Evolutionary conservation across 2,888 invertebrate genomes (phyloP), one percentile per base, ranked within the genome.

Genomic region (Philonicus albiceps): DNA sequence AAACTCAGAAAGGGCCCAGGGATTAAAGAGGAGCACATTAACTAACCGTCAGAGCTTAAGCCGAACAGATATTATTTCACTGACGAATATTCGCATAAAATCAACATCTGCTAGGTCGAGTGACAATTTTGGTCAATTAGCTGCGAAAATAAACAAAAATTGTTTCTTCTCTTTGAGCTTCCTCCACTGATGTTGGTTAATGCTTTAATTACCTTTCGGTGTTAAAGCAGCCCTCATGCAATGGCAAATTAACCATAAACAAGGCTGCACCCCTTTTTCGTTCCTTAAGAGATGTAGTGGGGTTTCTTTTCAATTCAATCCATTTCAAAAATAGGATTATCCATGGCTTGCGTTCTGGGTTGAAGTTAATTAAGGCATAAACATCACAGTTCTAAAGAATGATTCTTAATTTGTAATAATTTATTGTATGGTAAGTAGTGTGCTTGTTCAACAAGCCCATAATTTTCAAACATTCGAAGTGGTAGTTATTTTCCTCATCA

Each of bases 71-170:
- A 64, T 55, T n/a, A 53, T 64, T 30, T 37, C 72, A 16, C 34
- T 34, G 34, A 31, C 30, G 74, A 22, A 27, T 85, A 53, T 80
- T 80, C 72, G 6, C 74, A 53, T 80, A 85, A 72, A 80, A 87
- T 74, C 43, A 87, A 87, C 87, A 87, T 87, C 86, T 87, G 87
- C 81, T 81, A 83, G 81, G 83, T 87, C 74, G 64, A 83, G 64
- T 55, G 81, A 87, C 85, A 86, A 87, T 86, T 86, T 87, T 76
- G 86, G 87, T 87, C 87, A 87, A 86, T 86, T 86, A 86, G 75
- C 73, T 86, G 53, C 22, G 49, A 81, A 86, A 86, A 86, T 78
- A 86, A 86, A 86, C 83, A 86, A 40, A n/a, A 74, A 64, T 53
- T 43, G 49, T 49, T 80, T 49, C 80, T 27, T 49, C 49, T 53